Evolutionary conservation across 1,140 invertebrate species (phyloP), one percentile per base, ranked within the genome.

Genomic region (Camponotus vicinus): DNA sequence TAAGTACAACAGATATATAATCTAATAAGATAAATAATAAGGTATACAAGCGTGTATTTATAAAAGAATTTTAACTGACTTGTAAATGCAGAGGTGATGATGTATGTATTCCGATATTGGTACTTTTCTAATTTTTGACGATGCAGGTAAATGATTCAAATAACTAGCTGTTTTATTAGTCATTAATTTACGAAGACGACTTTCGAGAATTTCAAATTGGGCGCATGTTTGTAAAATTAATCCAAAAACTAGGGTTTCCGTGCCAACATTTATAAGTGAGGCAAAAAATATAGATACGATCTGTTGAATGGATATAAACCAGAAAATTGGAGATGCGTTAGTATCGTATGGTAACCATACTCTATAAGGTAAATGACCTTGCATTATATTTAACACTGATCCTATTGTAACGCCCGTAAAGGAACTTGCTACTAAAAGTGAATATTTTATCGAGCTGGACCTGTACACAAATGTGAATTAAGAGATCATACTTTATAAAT

Each of bases 161-260:
- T 32, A 27, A 7, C 5, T 70, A 27, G 21, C 2, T 37, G 34
- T 70, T 42, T 42, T 80, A 15, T 8, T 13, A 13, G 13, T 32
- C n/a, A 80, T n/a, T n/a, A 59, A 45, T 70, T 80, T 79, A 0
- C 55, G 32, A 18, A 90, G 75, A 42, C 89, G 78, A 42, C 21
- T 49, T 55, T 90, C 76, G 0, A 88, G 61, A 42, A 90, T 90
- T 64, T 82, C 69, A 18, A 90, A 45, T 32, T 90, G 90, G 5
- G 82, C 83, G 8, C 88, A 88, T 0, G 86, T 64, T 64, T 88
- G 86, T 9, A 88, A 70, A 59, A 88, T 67, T 3, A 89, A 52
- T 18, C 90, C 88, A n/a, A 75, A 85, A 0, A 91, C 40, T 7
- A 89, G 18, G 6, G 80, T 76, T 27, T 91, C 90, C 0, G 66